These are phyloP conservation scores for Lepilemur septentrionalis DNA, from an alignment of 2,797 vertebrate genomes.

Conservation along the genomic window DNA sequence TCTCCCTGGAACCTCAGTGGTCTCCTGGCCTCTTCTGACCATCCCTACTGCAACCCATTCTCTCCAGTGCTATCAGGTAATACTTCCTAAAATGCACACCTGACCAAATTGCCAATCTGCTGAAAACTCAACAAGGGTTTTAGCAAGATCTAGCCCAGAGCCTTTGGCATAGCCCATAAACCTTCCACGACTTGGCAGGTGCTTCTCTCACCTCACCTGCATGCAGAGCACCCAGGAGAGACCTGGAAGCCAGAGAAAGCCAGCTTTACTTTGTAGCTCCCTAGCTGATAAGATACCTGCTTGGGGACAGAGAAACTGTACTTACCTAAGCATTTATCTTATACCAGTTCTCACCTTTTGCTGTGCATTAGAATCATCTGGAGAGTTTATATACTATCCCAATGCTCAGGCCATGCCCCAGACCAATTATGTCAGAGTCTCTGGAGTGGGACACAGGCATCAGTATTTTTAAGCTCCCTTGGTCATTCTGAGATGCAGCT, in stretches of 20 bases:
- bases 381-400: neutral
- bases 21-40: neutral
- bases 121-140: neutral
- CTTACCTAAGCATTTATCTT: neutral
- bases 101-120: neutral
- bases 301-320: neutral
- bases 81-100: neutral
- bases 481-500: neutral
- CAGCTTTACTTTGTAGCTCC: neutral
- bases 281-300: neutral
- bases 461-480: neutral
- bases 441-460: neutral
- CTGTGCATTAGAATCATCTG: neutral
- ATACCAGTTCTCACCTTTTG: neutral
- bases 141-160: neutral
- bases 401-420: neutral
- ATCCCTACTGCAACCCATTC: fast-evolving
- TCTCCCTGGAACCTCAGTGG: too few relatives aligned
- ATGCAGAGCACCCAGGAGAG: neutral
- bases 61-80: neutral
- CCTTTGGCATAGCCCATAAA: neutral
- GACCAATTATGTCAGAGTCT: neutral
- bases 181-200: neutral
- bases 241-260: neutral
- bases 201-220: neutral